Evolutionary conservation across 1,140 invertebrate genomes (phyloP).

Genomic region (Hirudo medicinalis): DNA sequence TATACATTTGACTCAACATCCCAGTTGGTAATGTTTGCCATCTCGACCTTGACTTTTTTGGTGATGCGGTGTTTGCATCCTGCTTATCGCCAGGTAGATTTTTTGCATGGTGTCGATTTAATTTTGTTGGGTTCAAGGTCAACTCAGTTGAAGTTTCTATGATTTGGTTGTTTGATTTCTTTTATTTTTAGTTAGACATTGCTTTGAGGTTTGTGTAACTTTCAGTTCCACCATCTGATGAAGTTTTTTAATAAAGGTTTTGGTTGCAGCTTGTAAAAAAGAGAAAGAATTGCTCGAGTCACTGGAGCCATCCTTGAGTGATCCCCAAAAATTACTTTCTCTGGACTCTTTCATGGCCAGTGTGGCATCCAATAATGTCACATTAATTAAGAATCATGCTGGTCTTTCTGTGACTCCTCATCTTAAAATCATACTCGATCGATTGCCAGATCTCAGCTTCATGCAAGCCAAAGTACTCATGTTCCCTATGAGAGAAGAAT

Average conservation of each 20-base stretch:
- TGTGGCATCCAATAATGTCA: conserved; percentile 9
- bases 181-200: background rate
- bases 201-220: background rate
- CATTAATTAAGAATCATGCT: background rate
- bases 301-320: conserved; percentile 17
- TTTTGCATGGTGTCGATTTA: background rate
- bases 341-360: conserved; percentile 34
- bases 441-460: conserved; percentile 33
- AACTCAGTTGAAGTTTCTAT: too few species aligned
- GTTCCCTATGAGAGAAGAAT: conserved; percentile 32
- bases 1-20: background rate
- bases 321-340: conserved; percentile 25
- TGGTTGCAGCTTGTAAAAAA: conserved; percentile 8
- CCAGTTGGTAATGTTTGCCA: conserved; percentile 8
- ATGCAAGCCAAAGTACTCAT: conserved; percentile 38
- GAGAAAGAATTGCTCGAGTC: conserved; percentile 16
- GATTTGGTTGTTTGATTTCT: background rate
- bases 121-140: too few species aligned
- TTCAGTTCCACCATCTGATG: background rate
- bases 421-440: conserved; percentile 28
- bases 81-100: background rate
- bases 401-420: conserved; percentile 28
- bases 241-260: background rate
- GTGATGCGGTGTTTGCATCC: background rate
- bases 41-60: conserved; percentile 9